Evolutionary conservation across 2,888 invertebrate genomes (phyloP).

Genomic region (Mongoloraphidia duomilia): DNA sequence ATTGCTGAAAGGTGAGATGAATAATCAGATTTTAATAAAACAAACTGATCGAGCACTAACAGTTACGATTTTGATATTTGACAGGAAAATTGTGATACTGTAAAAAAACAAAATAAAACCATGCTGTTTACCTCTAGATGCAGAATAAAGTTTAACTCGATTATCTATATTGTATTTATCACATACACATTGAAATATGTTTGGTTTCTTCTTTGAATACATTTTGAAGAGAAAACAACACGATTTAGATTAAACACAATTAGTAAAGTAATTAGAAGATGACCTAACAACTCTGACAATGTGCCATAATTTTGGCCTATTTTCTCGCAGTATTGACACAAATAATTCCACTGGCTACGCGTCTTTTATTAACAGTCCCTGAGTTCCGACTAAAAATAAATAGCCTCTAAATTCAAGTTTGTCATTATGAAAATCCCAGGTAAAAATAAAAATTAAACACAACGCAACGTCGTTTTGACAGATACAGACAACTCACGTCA

Average conservation of each 20-base stretch:
- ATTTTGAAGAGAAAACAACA: background rate
- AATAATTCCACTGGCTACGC: background rate
- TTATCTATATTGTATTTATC: constrained; percentile 3
- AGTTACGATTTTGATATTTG: no score
- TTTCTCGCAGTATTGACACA: background rate
- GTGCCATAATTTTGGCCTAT: background rate
- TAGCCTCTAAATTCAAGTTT: no score
- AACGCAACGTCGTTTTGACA: no score
- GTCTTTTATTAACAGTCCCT: no score
- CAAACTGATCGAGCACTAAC: no score
- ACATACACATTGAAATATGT: constrained; percentile 1
- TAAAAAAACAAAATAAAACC: background rate
- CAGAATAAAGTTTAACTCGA: constrained; percentile 1
- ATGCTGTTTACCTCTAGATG: constrained; percentile 2
- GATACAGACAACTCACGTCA: no score
- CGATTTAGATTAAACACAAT: background rate
- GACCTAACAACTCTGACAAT: background rate
- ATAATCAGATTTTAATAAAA: no score
- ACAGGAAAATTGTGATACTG: no score
- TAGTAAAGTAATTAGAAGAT: background rate
- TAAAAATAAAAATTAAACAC: no score
- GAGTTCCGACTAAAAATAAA: no score
- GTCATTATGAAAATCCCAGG: no score
- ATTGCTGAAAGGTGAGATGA: no score
- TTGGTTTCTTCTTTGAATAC: background rate